Percentiles rank a stretch among this genome's conserved stretches.
These are phyloP conservation scores for Luperina testacea DNA, from an alignment of 2,888 invertebrate genomes.

Conservation along the genomic window DNA sequence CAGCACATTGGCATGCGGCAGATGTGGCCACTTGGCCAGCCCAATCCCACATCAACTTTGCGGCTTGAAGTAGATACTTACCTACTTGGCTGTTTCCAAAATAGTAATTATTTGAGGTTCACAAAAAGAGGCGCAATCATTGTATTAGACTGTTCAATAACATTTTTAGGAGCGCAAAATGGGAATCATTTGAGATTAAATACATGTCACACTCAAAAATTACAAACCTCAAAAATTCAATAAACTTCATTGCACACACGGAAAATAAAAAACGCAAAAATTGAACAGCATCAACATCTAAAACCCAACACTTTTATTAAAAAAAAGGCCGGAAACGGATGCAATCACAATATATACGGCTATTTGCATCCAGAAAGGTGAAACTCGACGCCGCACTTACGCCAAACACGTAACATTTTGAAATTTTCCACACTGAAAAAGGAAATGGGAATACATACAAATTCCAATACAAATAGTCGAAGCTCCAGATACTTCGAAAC, in stretches of 20 bases:
- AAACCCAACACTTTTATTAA: constrained; percentile 16
- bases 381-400: constrained; percentile 23
- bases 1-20: background rate
- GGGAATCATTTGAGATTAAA: background rate
- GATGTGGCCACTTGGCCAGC: background rate
- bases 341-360: constrained; percentile 44
- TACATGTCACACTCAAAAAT: background rate
- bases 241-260: background rate
- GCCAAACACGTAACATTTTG: constrained; percentile 18
- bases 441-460: constrained; percentile 42
- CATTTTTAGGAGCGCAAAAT: background rate
- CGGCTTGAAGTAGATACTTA: background rate
- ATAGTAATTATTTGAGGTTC: background rate
- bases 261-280: background rate
- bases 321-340: constrained; percentile 11
- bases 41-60: background rate
- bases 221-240: constrained; percentile 11
- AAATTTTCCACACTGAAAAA: constrained; percentile 47
- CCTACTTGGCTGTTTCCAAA: background rate
- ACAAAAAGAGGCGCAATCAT: background rate
- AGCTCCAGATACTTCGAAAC: constrained; percentile 42
- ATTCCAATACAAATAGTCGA: constrained; percentile 46
- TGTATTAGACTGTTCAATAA: background rate
- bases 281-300: background rate
- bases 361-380: constrained; percentile 26